Base-by-base conservation (phyloP, 2,113 vertebrate genomes). In the Ancistrus triradiatus region DNA sequence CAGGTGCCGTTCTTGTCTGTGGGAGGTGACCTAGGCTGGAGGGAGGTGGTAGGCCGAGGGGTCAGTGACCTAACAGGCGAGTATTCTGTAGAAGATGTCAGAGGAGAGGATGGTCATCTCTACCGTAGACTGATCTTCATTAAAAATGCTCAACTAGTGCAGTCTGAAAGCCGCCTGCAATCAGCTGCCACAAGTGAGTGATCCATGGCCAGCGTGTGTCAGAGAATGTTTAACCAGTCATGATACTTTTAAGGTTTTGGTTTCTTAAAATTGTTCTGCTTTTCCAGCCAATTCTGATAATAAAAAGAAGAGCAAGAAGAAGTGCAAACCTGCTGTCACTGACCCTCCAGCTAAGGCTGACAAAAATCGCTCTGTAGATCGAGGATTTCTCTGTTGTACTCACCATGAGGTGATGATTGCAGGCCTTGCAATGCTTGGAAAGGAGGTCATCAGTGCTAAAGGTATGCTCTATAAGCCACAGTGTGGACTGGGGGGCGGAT, bases 351-450 rank as follows among this genome's bases (percentile, higher is more conserved):
- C 27, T 40, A 9, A 38, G 14, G 40, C 28, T 40, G 1, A 9
- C 52, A 14, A 42, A 35, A 11, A 37, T 65, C 43, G 85, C 68
- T 74, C 56, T 21, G 85, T 98, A 0, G 93, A 99, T 73, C 89
- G 85, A 73, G 90, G 89, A 65, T 94, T 90, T 83, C 88, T 99
- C 52, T 98, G 95, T 82, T 98, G 95, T 3, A 85, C 91, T 69
- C 95, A 99, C 74, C 96, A 98, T 73, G 91, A 90, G 75, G 90
- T 93, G 49, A 98, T 99, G 94, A 85, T 98, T 0, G 91, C 94
- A 0, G 92, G 92, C 51, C 86, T 99, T 2, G 80, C 89, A 6
- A 70, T 97, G 74, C 86, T 99, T 6, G 80, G 79, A 14, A 75
- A 78, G 50, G 81, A 80, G 0, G 18, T 42, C 1, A 59, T 63